Evolutionary conservation across 2,113 vertebrate species (phyloP), one percentile per base, ranked within the genome.

Genomic region (Ondatra zibethicus): DNA sequence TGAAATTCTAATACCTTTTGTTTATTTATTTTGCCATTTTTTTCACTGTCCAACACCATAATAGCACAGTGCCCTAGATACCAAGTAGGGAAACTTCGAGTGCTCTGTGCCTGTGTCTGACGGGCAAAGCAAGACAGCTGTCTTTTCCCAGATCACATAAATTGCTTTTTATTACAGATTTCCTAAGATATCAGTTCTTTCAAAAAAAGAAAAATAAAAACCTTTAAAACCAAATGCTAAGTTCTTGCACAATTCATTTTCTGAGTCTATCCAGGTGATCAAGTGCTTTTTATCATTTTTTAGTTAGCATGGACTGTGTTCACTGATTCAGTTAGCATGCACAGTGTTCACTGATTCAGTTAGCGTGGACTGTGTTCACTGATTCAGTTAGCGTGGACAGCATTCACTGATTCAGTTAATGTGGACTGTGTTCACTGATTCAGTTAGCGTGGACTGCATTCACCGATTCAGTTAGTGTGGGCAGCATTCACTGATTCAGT

Each of bases 51-150:
- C 66, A 6, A 13, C 7, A 31, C 3, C 3, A 11, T 31, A 63
- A 0, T 78, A n/a, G 0, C 45, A 5, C 33, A 47, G 55, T 55
- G 45, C 0, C 47, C 9, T 42, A 50, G 0, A 66, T 0, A 47
- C 16, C 31, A 33, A 39, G 17, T 9, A 42, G n/a, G 14, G 75
- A 5, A 10, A 17, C 27, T 39, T 33, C 31, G 4, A 33, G 23
- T 61, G 61, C 19, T 33, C 75, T 5, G 0, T 7, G 17, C 7
- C 3, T 8, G 27, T 77, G 21, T 36, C n/a, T 84, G 11, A 63
- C 9, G 0, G 42, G 33, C 27, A 4, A 55, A 21, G 47, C 5
- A 45, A 2, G 39, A 4, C 61, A 78, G 2, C 11, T 68, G 2
- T 19, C 6, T 17, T 82, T 88, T 85, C 36, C 42, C 19, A 72